Evolutionary conservation across 1,140 invertebrate species (phyloP), one percentile per base, ranked within the genome.

Genomic region (Ylistrum balloti): DNA sequence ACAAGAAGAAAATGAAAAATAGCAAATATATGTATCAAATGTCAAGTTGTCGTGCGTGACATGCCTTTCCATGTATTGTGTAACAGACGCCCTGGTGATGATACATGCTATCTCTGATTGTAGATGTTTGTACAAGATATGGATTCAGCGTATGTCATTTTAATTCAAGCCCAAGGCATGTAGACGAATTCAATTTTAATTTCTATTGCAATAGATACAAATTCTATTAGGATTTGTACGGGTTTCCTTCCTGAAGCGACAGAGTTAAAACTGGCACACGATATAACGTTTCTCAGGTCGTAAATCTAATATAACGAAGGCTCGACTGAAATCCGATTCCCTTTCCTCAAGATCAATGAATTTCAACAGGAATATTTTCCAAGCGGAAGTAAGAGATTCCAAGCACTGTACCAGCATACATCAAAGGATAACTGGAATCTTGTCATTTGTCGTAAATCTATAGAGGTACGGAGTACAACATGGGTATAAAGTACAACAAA

Each of bases 311-410:
- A 74, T 28, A 74, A 28, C 9, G 7, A 74, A 74, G 56, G 22
- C n/a, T 74, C 0, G 56, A n/a, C 56, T 74, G 56, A 74, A 74
- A 74, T 74, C 56, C 56, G 56, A 74, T 74, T 74, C n/a, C n/a
- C 28, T 74, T 74, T 28, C 11, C 56, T 74, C 56, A 5, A n/a
- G n/a, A 74, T 74, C 56, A 74, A 74, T 74, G 56, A n/a, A 74
- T 28, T 74, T 5, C n/a, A n/a, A 74, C n/a, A 5, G 56, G 28
- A 28, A 9, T 74, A 5, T 74, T 5, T 74, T 74, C 22, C 5
- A n/a, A 5, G 28, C 56, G 56, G 56, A 74, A 74, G 22, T 74
- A 0, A 11, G 15, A n/a, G 22, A 74, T 74, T 74, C n/a, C 56
- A n/a, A 9, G 17, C 17, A 15, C 9, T 17, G 20, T 45, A 45